These are phyloP conservation scores for Diuraphis noxia DNA, from an alignment of 1,140 invertebrate genomes.

Conservation along the genomic window DNA sequence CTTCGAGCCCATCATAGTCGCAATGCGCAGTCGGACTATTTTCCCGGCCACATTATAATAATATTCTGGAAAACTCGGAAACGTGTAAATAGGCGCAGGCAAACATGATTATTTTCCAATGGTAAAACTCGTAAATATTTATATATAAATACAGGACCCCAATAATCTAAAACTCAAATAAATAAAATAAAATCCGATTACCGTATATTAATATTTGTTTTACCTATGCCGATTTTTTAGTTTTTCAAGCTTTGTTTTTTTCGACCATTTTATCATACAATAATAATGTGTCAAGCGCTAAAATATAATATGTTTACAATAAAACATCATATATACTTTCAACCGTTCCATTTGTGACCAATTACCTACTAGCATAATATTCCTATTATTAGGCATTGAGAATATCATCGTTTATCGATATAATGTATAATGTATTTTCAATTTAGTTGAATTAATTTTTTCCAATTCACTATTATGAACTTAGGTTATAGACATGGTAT, in stretches of 20 bases:
- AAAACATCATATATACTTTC: too few relatives aligned
- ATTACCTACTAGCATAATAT: too few relatives aligned
- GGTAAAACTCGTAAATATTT: neutral
- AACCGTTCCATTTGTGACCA: too few relatives aligned
- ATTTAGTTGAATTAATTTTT: neutral
- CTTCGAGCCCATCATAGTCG: neutral
- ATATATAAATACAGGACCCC: neutral
- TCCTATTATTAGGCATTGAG: too few relatives aligned
- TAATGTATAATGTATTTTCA: neutral
- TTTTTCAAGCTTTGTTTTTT: neutral
- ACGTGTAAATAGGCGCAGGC: neutral
- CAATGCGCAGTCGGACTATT: neutral
- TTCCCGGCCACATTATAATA: neutral
- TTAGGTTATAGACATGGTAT: too few relatives aligned
- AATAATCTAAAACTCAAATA: too few relatives aligned
- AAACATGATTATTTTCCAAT: neutral
- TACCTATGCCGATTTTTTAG: neutral
- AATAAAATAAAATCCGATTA: neutral
- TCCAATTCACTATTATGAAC: neutral
- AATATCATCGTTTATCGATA: too few relatives aligned
- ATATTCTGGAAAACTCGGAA: neutral
- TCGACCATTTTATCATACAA: neutral
- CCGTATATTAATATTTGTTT: neutral
- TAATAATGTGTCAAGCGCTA: too few relatives aligned
- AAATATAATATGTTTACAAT: too few relatives aligned